Conservation (phyloP, 2,797 vertebrate genomes). For the Spinus pinus region DNA sequence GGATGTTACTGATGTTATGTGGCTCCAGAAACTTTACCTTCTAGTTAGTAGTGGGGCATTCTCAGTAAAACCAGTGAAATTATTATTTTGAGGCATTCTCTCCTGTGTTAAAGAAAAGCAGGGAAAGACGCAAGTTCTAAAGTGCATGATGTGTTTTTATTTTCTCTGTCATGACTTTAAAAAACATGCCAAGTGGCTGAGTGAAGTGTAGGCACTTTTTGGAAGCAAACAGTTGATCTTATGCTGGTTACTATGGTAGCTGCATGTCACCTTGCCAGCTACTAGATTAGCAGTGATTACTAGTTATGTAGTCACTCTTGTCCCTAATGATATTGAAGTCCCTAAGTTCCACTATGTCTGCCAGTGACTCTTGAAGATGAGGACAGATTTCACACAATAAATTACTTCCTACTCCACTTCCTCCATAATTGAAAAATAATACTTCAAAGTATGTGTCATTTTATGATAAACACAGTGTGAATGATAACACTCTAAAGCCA, state of each 20-base stretch:
- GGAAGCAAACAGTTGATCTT: conserved; percentile 10
- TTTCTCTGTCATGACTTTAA: neutral
- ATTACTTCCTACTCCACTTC: neutral
- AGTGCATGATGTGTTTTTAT: neutral
- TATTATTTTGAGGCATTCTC: neutral
- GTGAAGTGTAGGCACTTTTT: neutral
- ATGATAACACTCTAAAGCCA: neutral
- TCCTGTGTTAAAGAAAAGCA: neutral
- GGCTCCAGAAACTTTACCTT: neutral
- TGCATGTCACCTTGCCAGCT: neutral
- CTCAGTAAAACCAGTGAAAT: neutral
- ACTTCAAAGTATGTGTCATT: neutral
- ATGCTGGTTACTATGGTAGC: conserved; percentile 18
- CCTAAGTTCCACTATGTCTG: neutral
- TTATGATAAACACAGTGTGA: neutral
- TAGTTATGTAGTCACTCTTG: neutral
- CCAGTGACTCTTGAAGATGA: neutral
- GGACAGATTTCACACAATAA: neutral
- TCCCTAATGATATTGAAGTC: neutral
- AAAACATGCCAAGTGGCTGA: neutral
- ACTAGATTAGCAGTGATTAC: neutral
- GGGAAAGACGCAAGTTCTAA: neutral
- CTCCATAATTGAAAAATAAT: neutral
- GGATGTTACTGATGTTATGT: neutral
- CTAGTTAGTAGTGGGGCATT: neutral